Base-by-base conservation (phyloP, 2,888 invertebrate species). In the Salpingus planirostris region DNA sequence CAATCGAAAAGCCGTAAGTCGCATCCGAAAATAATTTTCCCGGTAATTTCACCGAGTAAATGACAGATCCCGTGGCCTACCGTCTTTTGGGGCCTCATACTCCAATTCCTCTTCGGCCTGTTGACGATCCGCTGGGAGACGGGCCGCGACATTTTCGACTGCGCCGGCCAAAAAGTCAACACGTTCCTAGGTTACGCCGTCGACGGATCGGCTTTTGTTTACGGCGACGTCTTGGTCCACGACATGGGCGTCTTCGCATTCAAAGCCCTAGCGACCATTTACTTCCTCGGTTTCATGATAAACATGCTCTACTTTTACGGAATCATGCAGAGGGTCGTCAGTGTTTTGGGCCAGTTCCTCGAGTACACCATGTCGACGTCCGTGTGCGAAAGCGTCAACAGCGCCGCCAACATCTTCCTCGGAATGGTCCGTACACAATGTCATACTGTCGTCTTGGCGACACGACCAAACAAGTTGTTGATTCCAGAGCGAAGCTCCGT, bases 401-500 rank as follows among this genome's bases (percentile, higher is more conserved):
- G 90, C 8, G 86, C 93, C 0, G 93, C 90, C 0, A 95, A 93
- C 60, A 87, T 93, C 14, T 97, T 97, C 55, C 68, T 97, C 11
- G 95, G 96, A 38, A 86, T 85, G 85, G 90, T 90, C 54, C 64
- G 68, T 14, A 22, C 14, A n/a, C n/a, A n/a, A n/a, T n/a, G n/a
- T n/a, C n/a, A n/a, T n/a, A n/a, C 7, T 6, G 11, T 27, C 10
- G 27, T 35, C 14, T 27, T 29, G 10, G 22, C 24, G 21, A 8
- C 26, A 30, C 25, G 10, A 24, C 13, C n/a, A n/a, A n/a, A n/a
- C n/a, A n/a, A n/a, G n/a, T n/a, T 43, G 48, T 48, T 41, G 14
- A 39, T 66, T 69, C 13, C 64, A 90, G 89, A 81, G 85, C 1
- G 97, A 97, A 68, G 85, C 92, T 2, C 86, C 91, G 0, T 62